Base-by-base conservation (phyloP, 2,888 invertebrate genomes). In the Epirrhoe tristata region DNA sequence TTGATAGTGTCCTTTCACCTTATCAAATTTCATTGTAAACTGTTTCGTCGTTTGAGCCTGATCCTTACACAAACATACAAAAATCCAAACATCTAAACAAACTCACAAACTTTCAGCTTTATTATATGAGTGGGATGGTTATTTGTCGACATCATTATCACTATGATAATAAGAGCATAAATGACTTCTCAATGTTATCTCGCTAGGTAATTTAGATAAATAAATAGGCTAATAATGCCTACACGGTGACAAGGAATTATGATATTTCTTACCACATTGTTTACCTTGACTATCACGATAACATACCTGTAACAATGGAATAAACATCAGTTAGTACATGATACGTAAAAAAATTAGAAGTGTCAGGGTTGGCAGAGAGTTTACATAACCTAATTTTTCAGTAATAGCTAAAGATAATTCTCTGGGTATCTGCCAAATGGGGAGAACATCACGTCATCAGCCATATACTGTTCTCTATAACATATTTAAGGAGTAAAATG, bases 271-370 rank as follows among this genome's bases (percentile, higher is more conserved):
- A 63, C 63, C 63, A 63, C 17, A 53, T 36, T 52, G 5, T 43
- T 16, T n/a, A 48, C 8, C 31, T 24, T 6, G 39, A 32, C 10
- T 51, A 52, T 53, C 17, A 32, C n/a, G 32, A 53, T 52, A 39
- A 48, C 59, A 69, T 81, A 82, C 84, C 83, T 84, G 81, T 52
- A 83, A 83, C 75, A 80, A 80, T 56, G 74, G 72, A 73, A 54
- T 67, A 70, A 68, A 71, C 61, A 60, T 55, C 54, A 66, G 70
- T 65, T 51, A 39, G 36, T 16, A 16, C 34, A 48, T 12, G 36
- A 32, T 16, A 14, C 34, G 31, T 54, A 72, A 71, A 60, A 78
- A 76, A 66, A 74, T 34, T 55, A 80, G 78, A 77, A 75, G 75
- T 78, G 81, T 75, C 79, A 81, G 77, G 81, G 80, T 71, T 58